Conservation (phyloP, 2,113 vertebrate genomes). For the Girardinichthys multiradiatus region DNA sequence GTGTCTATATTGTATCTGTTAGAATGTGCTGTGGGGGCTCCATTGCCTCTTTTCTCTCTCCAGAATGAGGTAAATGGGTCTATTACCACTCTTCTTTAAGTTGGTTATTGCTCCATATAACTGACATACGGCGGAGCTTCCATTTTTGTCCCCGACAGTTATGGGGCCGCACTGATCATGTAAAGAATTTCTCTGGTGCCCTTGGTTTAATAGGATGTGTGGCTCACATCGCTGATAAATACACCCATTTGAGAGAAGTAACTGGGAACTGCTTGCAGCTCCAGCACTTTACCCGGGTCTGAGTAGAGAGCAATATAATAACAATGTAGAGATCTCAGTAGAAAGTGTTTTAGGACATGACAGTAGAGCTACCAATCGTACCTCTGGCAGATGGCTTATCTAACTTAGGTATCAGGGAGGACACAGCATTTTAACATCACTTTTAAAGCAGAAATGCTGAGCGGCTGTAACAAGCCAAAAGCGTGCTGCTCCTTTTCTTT, state of each 20-base stretch:
- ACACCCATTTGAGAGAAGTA: conserved; percentile 75
- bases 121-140: conserved; percentile 82
- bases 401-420: conserved; percentile 38
- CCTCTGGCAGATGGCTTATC: conserved; percentile 46
- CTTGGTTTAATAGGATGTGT: conserved; percentile 85
- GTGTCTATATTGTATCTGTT: neutral
- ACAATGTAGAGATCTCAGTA: conserved; percentile 44
- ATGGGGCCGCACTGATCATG: conserved; percentile 80
- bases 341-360: conserved; percentile 65
- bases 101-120: conserved; percentile 84
- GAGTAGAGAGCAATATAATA: conserved; percentile 56
- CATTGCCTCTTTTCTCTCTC: conserved; percentile 57
- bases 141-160: conserved; percentile 82
- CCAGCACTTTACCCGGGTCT: conserved; percentile 41
- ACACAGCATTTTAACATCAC: conserved; percentile 41
- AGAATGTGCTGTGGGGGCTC: neutral
- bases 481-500: conserved; percentile 34
- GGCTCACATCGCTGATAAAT: conserved; percentile 81
- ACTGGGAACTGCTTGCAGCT: conserved; percentile 58
- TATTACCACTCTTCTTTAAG: conserved; percentile 82
- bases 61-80: conserved; percentile 80
- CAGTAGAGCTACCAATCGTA: conserved; percentile 42
- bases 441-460: conserved; percentile 53
- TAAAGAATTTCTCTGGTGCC: conserved; percentile 81
- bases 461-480: conserved; percentile 59